Evolutionary conservation across 1,140 invertebrate species (phyloP).

Genomic region (Trichonephila clavipes): DNA sequence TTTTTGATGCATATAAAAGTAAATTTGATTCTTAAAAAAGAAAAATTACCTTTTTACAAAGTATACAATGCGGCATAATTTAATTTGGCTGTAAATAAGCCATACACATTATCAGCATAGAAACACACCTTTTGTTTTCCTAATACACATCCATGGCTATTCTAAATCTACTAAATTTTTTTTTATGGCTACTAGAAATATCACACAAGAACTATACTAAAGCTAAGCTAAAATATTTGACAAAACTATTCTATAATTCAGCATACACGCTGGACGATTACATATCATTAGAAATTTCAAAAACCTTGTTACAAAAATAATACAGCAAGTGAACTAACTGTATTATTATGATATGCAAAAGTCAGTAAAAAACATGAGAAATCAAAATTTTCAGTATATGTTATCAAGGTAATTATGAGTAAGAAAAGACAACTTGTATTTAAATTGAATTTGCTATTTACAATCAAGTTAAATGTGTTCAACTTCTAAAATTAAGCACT

Average conservation of each 20-base stretch:
- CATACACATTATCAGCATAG: background rate
- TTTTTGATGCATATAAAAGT: too few relatives aligned
- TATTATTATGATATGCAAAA: conserved; percentile 44
- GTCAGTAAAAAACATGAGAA: background rate
- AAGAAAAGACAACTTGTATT: too few relatives aligned
- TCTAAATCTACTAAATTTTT: background rate
- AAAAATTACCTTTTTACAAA: too few relatives aligned
- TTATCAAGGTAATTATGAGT: too few relatives aligned
- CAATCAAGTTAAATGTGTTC: too few relatives aligned
- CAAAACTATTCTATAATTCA: conserved; percentile 14
- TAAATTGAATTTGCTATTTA: too few relatives aligned
- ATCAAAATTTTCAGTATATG: background rate
- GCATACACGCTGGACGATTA: background rate
- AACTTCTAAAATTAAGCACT: too few relatives aligned
- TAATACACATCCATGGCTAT: background rate
- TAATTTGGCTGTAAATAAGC: background rate
- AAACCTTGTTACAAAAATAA: conserved; percentile 15
- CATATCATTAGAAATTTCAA: background rate
- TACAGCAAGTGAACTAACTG: conserved; percentile 36
- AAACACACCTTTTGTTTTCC: background rate
- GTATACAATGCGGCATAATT: background rate
- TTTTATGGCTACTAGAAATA: conserved; percentile 27
- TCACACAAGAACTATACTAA: conserved; percentile 48
- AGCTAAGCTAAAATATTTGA: background rate
- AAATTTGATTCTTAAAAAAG: too few relatives aligned